Conservation (phyloP, 2,797 vertebrate species). For the Caiman crocodilus region DNA sequence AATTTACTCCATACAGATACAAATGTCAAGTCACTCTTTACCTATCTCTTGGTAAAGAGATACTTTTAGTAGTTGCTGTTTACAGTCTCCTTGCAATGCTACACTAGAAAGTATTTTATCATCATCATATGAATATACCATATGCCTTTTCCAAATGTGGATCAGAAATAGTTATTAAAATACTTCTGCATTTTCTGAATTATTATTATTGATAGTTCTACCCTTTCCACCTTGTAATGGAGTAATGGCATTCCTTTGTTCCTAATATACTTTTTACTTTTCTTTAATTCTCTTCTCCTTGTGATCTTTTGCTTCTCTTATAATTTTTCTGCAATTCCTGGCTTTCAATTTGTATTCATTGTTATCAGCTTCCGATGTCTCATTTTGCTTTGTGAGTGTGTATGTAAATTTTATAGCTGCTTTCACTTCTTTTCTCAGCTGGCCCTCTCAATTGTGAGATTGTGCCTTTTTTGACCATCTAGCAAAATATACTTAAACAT, state of each 20-base stretch:
- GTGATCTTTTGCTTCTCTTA: background rate
- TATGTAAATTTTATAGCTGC: background rate
- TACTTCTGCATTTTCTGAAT: background rate
- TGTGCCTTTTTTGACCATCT: background rate
- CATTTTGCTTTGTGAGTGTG: background rate
- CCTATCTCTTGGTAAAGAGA: too few relatives aligned
- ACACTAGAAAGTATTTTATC: background rate
- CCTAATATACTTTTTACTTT: background rate
- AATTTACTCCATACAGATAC: too few relatives aligned
- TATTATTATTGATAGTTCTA: background rate
- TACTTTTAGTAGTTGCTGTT: background rate
- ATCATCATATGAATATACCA: background rate
- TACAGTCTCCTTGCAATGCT: background rate
- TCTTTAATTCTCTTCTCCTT: background rate
- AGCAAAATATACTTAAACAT: background rate
- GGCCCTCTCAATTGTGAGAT: background rate
- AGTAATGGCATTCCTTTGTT: background rate
- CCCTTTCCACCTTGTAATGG: background rate
- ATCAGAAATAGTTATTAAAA: background rate
- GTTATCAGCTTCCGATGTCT: background rate
- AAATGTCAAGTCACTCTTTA: too few relatives aligned
- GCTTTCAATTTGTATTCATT: background rate
- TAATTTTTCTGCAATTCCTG: conserved; percentile 13
- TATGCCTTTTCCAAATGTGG: background rate
- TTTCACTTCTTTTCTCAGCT: conserved; percentile 5